Evolutionary conservation across 2,888 invertebrate genomes (phyloP), one percentile per base, ranked within the genome.

Genomic region (Amblyteles armatorius): DNA sequence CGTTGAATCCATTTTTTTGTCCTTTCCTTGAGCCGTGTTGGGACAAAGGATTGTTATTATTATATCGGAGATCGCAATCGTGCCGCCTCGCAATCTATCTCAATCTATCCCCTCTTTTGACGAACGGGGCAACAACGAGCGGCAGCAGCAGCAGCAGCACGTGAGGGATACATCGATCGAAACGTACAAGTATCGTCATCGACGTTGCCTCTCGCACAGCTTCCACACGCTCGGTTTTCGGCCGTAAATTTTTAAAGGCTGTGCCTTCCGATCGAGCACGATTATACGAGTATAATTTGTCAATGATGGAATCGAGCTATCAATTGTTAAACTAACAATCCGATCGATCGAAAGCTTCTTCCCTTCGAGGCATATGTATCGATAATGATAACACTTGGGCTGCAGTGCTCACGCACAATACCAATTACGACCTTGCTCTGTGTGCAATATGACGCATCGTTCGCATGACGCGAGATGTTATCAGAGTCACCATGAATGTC

Each of bases 1-100:
- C 57, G 57, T 13, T 11, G 13, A 57, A 57, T 22, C 26, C 57
- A 57, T 57, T 57, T 55, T 26, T 22, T 26, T 4, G 9, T 26
- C 3, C 22, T 26, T 57, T 22, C 57, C 26, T 22, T 22, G 26
- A 57, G 57, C 57, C 9, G 57, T 57, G 26, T 22, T 11, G 11
- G 22, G 19, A 22, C 55, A 22, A 22, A 57, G 13, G 26, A 26
- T 4, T 57, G 11, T 4, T 57, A 57, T 57, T 57, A 13, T 57
- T 57, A 57, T 26, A 22, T 13, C 57, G 11, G 26, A 57, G 57
- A 57, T 57, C 57, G 57, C 57, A 26, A 57, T 57, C 22, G 22
- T 57, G 57, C 57, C 26, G 57, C 16, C 57, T 57, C 57, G 57
- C 57, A 57, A 57, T 57, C 57, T 57, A 57, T 57, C 22, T 57